Evolutionary conservation across 2,888 invertebrate species (phyloP), one percentile per base, ranked within the genome.

Genomic region (Sisyra terminalis): DNA sequence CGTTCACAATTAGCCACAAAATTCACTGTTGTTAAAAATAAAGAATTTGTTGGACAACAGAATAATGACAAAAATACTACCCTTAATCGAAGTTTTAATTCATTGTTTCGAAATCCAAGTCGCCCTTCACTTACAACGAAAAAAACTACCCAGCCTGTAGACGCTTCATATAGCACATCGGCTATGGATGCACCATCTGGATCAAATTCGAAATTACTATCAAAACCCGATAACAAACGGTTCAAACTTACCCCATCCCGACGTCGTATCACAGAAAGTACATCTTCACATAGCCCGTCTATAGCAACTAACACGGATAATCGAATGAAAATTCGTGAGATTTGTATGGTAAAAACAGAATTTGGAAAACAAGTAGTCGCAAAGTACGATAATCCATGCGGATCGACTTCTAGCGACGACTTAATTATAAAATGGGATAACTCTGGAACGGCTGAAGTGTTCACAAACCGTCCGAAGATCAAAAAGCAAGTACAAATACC

Each of bases 331-430:
- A 46, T 63, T 35, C 49, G 54, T 16, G 61, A 61, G 44, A 60
- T 63, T 32, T 58, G 60, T 45, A 59, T 59, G 44, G 52, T 61
- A 35, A 61, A 60, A 49, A 54, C 52, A 44, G 51, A 48, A 36
- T 56, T 56, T 38, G 57, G 57, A n/a, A 61, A 60, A 48, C 55
- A 55, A 24, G 51, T 60, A 42, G 57, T 60, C 29, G 59, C 61
- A 1, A 61, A 59, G 44, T 60, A 44, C 32, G 29, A 35, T 16
- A 43, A 37, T 40, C 29, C 40, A 6, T 40, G 37, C 10, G 35
- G 18, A 8, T 29, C 43, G 3, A 29, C 15, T 11, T 15, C 11
- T 8, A 43, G 14, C 11, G 43, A 43, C 16, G 11, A 37, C 4
- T 35, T 42, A 18, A 34, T 42, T n/a, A 37, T 38, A 15, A 17